Evolutionary conservation across 2,888 invertebrate species (phyloP).

Genomic region (Eulithis prunata): DNA sequence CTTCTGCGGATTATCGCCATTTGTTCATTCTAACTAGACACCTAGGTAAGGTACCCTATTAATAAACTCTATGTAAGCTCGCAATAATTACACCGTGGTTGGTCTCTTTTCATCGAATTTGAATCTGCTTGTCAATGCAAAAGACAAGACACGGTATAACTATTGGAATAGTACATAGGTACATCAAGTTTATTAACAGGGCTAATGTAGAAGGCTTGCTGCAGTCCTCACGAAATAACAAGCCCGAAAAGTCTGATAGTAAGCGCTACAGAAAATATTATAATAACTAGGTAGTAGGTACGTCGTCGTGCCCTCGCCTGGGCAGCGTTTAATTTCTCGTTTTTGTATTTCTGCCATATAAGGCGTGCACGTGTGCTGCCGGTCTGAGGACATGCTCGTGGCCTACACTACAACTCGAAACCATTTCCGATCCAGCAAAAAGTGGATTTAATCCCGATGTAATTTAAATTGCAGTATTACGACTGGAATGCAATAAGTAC

Average conservation of each 20-base stretch:
- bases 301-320: slow-evolving; percentile 58
- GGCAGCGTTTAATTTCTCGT: slow-evolving; percentile 75
- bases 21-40: slow-evolving; percentile 72
- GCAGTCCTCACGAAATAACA: slow-evolving; percentile 20
- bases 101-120: too few species aligned
- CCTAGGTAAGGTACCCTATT: not conserved
- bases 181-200: too few species aligned
- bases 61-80: too few species aligned
- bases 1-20: slow-evolving; percentile 76
- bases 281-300: slow-evolving; percentile 51
- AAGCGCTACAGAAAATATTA: slow-evolving; percentile 66
- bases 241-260: slow-evolving; percentile 45
- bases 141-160: too few species aligned
- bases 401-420: slow-evolving; percentile 41
- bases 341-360: slow-evolving; percentile 78
- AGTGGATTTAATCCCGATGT: slow-evolving; percentile 39
- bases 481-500: slow-evolving; percentile 31
- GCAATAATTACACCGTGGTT: too few species aligned
- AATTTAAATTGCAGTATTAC: slow-evolving; percentile 35
- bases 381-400: slow-evolving; percentile 51
- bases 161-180: too few species aligned
- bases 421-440: slow-evolving; percentile 48
- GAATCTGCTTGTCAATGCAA: too few species aligned
- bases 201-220: not conserved
- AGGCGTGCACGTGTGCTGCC: slow-evolving; percentile 73